Base-by-base conservation (phyloP, 2,888 invertebrate species). In the Celastrina argiolus region DNA sequence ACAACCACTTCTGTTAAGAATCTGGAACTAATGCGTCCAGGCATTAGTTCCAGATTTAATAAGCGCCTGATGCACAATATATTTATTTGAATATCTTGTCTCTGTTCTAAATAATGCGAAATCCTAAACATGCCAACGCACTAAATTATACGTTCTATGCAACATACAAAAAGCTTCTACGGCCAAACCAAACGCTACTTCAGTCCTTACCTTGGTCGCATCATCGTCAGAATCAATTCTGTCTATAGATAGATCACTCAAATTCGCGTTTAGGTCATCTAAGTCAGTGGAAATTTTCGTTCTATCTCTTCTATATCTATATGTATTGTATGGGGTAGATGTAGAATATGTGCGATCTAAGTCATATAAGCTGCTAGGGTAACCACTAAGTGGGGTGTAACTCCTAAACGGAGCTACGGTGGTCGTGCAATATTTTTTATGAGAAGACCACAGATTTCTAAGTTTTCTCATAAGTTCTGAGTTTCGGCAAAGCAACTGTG, bases 401-500 rank as follows among this genome's bases (percentile, higher is more conserved):
- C 84, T 87, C 76, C 88, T 76, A 69, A 78, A 81, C 64, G 84
- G 85, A 73, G 82, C 79, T 66, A 86, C 78, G 58, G 82, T 79
- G 72, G 85, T 87, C 14, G 88, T 91, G 87, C 91, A 91, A 80
- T 91, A 91, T 74, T 93, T 92, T 81, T 93, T 93, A 87, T 93
- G 92, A 80, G 92, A 92, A 78, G 86, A 90, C 93, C 94, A 93
- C 70, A 94, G 82, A 74, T 88, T 91, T 79, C 92, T 90, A 74
- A 93, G 90, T 82, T 93, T 93, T 82, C 90, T 88, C 91, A 93
- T 92, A 78, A 94, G 88, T 76, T 93, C 92, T 76, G 87, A 85
- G 82, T 94, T 94, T 82, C 93, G 92, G 83, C 87, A 90, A 85
- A 91, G 92, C 86, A 93, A 90, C 80, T 92, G 92, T 79, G 88